A percentile compares a stretch with the other conserved stretches of the same genome.
Evolutionary conservation across 2,888 invertebrate genomes (phyloP).

Genomic region (Lasioglossum zephyrum): DNA sequence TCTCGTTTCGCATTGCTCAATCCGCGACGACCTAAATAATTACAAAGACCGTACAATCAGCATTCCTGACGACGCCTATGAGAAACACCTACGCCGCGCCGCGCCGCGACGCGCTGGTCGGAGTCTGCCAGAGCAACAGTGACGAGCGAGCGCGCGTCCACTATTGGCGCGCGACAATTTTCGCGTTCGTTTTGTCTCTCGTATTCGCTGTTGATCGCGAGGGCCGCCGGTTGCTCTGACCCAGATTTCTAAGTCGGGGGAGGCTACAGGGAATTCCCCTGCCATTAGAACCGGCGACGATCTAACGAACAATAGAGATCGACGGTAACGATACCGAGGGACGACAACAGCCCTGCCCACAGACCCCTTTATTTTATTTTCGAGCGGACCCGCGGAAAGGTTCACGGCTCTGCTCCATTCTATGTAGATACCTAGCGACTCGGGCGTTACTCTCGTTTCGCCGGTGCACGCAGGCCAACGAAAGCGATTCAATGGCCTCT

Average conservation of each 20-base stretch:
- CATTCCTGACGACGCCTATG: conserved; percentile 65
- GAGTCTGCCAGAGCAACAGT: not conserved
- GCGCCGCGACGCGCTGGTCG: conserved; percentile 20
- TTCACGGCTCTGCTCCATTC: conserved; percentile 34
- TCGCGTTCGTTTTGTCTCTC: conserved; percentile 50
- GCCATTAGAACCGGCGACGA: conserved; percentile 37
- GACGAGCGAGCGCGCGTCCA: not conserved
- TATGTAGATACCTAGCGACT: conserved; percentile 44
- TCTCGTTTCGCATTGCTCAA: conserved; percentile 59
- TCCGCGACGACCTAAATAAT: conserved; percentile 66
- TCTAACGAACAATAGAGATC: conserved; percentile 61
- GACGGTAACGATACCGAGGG: conserved; percentile 29
- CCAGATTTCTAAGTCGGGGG: conserved; percentile 51
- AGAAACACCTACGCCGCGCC: conserved; percentile 67
- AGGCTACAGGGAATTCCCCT: conserved; percentile 56
- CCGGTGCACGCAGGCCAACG: conserved; percentile 26
- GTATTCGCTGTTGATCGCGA: conserved; percentile 57
- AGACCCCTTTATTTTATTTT: conserved; percentile 52
- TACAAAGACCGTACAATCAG: conserved; percentile 66
- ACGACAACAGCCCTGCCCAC: conserved; percentile 20
- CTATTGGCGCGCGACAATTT: not conserved
- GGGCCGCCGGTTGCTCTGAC: conserved; percentile 37
- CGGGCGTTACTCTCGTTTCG: conserved; percentile 31
- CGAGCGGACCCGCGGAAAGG: conserved; percentile 37
- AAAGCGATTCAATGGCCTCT: conserved; percentile 55